Evolutionary conservation across 2,113 vertebrate species (phyloP).

Genomic region (Xenopus laevis): DNA sequence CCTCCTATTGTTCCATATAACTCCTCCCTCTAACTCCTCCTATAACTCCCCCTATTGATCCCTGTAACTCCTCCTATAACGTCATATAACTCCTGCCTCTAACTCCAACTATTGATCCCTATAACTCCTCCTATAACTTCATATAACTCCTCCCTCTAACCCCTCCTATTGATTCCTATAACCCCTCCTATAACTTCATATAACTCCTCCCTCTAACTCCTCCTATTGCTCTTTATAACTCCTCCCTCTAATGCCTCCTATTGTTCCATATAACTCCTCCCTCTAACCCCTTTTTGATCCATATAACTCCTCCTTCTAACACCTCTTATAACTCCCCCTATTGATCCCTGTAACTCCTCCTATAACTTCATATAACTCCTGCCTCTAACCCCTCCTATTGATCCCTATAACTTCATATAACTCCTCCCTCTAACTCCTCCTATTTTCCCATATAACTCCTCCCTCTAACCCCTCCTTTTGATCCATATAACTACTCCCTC

Average conservation of each 20-base stretch:
- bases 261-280: background rate
- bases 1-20: too few relatives aligned
- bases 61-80: background rate
- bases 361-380: too few relatives aligned
- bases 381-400: background rate
- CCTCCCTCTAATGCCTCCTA: background rate
- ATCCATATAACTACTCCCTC: background rate
- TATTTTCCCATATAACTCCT: background rate
- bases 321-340: too few relatives aligned
- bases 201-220: background rate
- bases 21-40: too few relatives aligned
- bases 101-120: background rate
- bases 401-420: background rate
- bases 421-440: background rate
- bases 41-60: too few relatives aligned
- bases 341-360: background rate
- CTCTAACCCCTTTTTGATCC: background rate
- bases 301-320: background rate
- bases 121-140: too few relatives aligned
- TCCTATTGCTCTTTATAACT: background rate
- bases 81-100: background rate
- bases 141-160: background rate
- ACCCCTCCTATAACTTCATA: background rate
- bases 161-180: background rate
- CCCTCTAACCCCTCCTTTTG: background rate